Conservation (phyloP, 2,797 vertebrate genomes). For the Onychomys torridus region DNA sequence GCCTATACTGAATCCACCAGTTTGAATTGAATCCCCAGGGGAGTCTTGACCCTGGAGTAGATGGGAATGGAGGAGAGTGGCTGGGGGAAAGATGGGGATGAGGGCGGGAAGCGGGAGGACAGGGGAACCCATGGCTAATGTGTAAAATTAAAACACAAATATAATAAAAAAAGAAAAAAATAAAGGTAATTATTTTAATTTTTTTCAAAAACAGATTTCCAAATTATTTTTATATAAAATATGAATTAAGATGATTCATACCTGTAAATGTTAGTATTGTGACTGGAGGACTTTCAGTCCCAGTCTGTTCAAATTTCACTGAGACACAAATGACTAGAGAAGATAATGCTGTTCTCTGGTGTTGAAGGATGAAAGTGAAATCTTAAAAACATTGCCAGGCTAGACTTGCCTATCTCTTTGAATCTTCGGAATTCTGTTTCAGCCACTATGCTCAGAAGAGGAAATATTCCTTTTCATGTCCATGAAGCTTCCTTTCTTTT, state of each 20-base stretch:
- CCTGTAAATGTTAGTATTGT: neutral
- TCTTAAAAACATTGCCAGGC: constrained; percentile 28
- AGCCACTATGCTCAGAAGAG: constrained; percentile 55
- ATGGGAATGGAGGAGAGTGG: too few species aligned
- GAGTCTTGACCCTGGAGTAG: too few species aligned
- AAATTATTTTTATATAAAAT: neutral
- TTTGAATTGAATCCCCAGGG: too few species aligned
- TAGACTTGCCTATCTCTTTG: constrained; percentile 19
- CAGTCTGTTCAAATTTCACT: neutral
- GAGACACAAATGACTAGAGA: neutral
- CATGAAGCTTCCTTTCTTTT: neutral
- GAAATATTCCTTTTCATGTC: constrained; percentile 71
- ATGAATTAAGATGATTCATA: neutral
- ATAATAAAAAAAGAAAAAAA: too few species aligned
- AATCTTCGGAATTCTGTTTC: constrained; percentile 74
- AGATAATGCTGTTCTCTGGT: neutral
- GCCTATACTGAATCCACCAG: too few species aligned
- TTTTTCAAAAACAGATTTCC: neutral
- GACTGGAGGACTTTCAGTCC: neutral
- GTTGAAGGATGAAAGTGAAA: constrained; percentile 64
- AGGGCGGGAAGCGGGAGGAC: too few species aligned
- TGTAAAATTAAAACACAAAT: too few species aligned
- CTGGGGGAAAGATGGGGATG: too few species aligned
- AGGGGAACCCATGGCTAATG: too few species aligned
- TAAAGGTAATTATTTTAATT: neutral